A percentile compares a stretch with the other conserved stretches of the same genome.
Conservation (phyloP, 1,140 invertebrate genomes). For the Dreissena polymorpha region DNA sequence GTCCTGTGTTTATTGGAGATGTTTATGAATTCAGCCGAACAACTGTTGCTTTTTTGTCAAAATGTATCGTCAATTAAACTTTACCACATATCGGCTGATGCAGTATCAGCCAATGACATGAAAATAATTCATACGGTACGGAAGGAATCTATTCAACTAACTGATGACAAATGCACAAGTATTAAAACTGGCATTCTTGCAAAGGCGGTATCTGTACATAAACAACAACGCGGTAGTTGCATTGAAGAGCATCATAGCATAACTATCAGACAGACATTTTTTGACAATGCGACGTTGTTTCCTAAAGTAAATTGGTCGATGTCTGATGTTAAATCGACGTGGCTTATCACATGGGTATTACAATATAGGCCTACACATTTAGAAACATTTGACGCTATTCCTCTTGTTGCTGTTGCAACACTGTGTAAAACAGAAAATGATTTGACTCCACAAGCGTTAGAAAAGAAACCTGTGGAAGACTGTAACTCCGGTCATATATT, state of each 20-base stretch:
- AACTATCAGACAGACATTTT: not conserved
- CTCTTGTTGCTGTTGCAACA: slow-evolving; percentile 34
- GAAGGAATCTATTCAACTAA: not conserved
- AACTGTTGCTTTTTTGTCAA: not conserved
- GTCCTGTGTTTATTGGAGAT: not conserved
- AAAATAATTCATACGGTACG: not conserved
- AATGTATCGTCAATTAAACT: not conserved
- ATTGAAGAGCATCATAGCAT: not conserved
- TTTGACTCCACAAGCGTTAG: not conserved
- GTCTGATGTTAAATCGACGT: not conserved
- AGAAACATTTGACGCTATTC: slow-evolving; percentile 1
- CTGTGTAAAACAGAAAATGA: not conserved
- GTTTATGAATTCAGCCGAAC: not conserved
- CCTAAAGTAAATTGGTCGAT: not conserved
- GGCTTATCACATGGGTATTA: not conserved
- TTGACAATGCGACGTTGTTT: not conserved
- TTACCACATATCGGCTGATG: not conserved
- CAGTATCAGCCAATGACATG: not conserved
- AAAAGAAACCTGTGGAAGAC: slow-evolving; percentile 18
- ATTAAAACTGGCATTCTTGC: too few relatives aligned
- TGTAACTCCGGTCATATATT: slow-evolving; percentile 56
- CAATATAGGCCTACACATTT: not conserved
- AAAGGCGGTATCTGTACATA: not conserved
- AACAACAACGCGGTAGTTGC: not conserved
- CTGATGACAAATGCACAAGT: not conserved